Conservation (phyloP, 2,888 invertebrate species). For the Miltochrista miniata region DNA sequence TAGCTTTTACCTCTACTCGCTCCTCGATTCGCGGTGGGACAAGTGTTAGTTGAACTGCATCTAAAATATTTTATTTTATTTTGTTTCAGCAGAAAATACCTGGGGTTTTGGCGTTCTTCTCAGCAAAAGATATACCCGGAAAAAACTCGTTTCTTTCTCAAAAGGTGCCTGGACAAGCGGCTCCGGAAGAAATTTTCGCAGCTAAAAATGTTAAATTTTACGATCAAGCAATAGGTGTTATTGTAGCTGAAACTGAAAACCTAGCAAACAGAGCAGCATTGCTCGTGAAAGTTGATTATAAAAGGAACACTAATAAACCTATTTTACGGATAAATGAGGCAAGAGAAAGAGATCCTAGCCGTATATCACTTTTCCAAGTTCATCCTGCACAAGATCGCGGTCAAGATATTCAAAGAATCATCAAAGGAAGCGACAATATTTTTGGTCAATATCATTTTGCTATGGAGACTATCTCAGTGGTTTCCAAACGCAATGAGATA, state of each 20-base stretch:
- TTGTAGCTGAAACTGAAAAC: conserved; percentile 84
- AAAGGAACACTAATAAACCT: conserved; percentile 60
- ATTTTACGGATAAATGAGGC: conserved; percentile 54
- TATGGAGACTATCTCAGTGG: conserved; percentile 85
- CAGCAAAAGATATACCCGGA: conserved; percentile 88
- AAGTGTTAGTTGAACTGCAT: too few relatives aligned
- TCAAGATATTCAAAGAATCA: conserved; percentile 66
- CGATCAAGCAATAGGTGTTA: conserved; percentile 87
- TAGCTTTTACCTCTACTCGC: too few relatives aligned
- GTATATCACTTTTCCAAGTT: conserved; percentile 44
- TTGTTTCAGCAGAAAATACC: conserved; percentile 79
- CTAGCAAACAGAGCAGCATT: conserved; percentile 83
- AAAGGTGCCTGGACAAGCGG: conserved; percentile 34
- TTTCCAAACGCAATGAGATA: conserved; percentile 85
- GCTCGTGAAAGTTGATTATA: conserved; percentile 83
- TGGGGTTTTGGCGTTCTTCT: conserved; percentile 86
- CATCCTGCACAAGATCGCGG: conserved; percentile 61
- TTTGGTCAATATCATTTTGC: conserved; percentile 85
- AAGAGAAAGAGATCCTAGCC: conserved; percentile 50
- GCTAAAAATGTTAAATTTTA: conserved; percentile 83
- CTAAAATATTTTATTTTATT: too few relatives aligned
- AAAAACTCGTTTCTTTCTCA: conserved; percentile 75
- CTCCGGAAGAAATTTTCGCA: conserved; percentile 76
- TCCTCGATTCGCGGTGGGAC: too few relatives aligned
- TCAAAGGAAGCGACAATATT: conserved; percentile 81